Evolutionary conservation across 2,113 vertebrate species (phyloP).

Genomic region (Daboia siamensis): DNA sequence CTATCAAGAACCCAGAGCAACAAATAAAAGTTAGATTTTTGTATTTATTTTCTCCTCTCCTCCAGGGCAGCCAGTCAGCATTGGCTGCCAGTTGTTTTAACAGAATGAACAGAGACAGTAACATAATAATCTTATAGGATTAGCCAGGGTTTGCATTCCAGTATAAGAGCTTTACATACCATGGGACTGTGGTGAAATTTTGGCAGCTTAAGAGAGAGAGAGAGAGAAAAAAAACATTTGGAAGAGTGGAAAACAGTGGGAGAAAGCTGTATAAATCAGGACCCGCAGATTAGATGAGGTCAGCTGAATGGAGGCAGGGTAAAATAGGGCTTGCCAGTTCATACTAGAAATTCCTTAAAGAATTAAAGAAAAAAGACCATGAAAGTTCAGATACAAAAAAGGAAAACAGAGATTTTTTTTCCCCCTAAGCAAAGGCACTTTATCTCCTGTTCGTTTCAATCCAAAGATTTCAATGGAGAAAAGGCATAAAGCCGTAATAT

Average conservation of each 20-base stretch:
- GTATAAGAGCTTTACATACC: background rate
- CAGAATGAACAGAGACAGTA: background rate
- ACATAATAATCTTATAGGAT: background rate
- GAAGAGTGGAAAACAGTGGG: background rate
- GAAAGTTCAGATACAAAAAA: background rate
- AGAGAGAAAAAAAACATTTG: background rate
- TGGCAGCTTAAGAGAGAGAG: background rate
- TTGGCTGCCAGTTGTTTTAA: background rate
- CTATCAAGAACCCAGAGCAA: background rate
- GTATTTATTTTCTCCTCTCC: slow-evolving; percentile 56
- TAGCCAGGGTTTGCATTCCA: background rate
- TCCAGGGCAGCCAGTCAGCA: background rate
- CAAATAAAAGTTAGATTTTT: slow-evolving; percentile 23
- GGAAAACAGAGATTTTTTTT: background rate
- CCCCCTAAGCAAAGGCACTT: background rate
- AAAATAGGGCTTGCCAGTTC: background rate
- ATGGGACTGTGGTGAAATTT: background rate
- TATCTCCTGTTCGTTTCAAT: background rate
- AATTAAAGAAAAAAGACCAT: background rate
- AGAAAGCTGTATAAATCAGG: background rate
- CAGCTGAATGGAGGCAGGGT: background rate
- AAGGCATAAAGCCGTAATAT: background rate
- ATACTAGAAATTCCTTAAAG: background rate
- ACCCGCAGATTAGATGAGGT: background rate
- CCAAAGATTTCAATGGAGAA: background rate